Evolutionary conservation across 2,888 invertebrate species (phyloP).

Genomic region (Brachypterus glaber): DNA sequence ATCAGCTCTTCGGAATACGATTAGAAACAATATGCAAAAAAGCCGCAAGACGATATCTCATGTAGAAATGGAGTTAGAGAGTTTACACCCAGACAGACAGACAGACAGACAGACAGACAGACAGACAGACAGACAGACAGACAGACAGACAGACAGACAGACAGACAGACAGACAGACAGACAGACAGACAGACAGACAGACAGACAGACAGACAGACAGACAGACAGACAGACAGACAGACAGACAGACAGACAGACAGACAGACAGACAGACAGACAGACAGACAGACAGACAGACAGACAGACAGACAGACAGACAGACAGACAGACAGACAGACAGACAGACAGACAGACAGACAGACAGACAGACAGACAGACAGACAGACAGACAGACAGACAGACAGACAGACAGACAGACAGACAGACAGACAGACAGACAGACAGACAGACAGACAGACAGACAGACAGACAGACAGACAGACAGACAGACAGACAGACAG

Average conservation of each 20-base stretch:
- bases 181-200: conserved; percentile 1
- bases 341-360: conserved; percentile 1
- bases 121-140: conserved; percentile 1
- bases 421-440: conserved; percentile 1
- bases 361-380: conserved; percentile 1
- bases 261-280: conserved; percentile 1
- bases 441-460: conserved; percentile 1
- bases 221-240: conserved; percentile 1
- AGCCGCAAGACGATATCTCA: no score
- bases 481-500: conserved; percentile 1
- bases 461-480: conserved; percentile 1
- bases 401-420: conserved; percentile 1
- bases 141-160: conserved; percentile 1
- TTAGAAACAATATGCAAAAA: no score
- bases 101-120: conserved; percentile 1
- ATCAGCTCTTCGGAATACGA: no score
- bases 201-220: conserved; percentile 1
- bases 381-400: conserved; percentile 1
- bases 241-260: conserved; percentile 1
- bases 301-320: conserved; percentile 1
- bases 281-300: conserved; percentile 1
- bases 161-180: conserved; percentile 1
- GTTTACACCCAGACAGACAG: no score
- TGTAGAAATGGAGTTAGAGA: no score
- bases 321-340: conserved; percentile 1